phyloP scores from a whole-genome alignment of 2,888 invertebrate genomes.

The Cyaniris semiargus region DNA sequence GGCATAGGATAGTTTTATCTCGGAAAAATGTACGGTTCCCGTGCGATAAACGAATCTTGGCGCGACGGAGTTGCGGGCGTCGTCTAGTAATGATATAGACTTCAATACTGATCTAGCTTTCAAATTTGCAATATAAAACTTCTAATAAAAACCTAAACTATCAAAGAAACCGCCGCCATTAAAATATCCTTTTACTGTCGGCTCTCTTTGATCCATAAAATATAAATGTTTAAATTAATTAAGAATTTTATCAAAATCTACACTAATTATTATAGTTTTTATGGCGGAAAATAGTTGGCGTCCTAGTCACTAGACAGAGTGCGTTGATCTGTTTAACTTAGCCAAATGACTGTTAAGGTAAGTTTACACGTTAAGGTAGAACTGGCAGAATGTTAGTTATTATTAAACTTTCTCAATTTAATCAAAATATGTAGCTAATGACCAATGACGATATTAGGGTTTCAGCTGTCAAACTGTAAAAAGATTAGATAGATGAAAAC shows the following conservation, averaged over 20 bases:
- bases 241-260: slow-evolving; percentile 10
- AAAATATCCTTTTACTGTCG: neutral
- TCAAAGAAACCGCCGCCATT: neutral
- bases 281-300: neutral
- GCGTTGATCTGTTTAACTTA: neutral
- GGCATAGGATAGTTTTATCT: no score
- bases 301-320: neutral
- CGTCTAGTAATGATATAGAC: no score
- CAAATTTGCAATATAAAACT: neutral
- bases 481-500: no score
- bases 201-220: neutral
- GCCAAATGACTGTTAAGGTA: neutral
- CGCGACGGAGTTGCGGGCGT: no score
- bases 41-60: no score
- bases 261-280: slow-evolving; percentile 2
- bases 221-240: slow-evolving; percentile 1
- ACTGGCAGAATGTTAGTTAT: neutral
- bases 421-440: no score
- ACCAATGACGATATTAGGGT: no score
- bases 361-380: neutral
- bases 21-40: no score
- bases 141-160: neutral
- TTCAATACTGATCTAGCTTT: neutral
- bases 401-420: neutral
- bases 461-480: no score